Conservation (phyloP, 2,888 invertebrate species). For the Leptinotarsa tumamoca region DNA sequence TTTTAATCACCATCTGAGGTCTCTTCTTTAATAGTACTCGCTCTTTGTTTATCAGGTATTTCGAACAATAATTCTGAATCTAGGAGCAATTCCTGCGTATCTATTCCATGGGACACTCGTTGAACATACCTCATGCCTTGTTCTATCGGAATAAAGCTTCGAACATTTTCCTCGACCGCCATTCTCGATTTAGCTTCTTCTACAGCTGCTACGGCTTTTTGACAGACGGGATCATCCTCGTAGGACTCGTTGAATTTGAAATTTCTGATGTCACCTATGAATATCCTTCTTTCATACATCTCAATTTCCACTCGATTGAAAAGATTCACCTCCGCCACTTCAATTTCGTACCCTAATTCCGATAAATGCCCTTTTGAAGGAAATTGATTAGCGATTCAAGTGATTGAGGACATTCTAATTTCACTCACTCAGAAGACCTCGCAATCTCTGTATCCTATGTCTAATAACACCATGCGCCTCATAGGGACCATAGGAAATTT, state of each 20-base stretch:
- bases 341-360: constrained; percentile 53
- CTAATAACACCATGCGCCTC: constrained; percentile 58
- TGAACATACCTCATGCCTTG: constrained; percentile 28
- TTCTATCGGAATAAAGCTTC: constrained; percentile 36
- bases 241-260: constrained; percentile 58
- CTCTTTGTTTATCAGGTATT: neutral
- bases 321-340: constrained; percentile 55
- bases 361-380: constrained; percentile 35
- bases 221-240: constrained; percentile 57
- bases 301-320: constrained; percentile 57
- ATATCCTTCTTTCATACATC: constrained; percentile 57
- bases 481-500: constrained; percentile 60
- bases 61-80: constrained; percentile 20
- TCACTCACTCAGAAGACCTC: constrained; percentile 55
- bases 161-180: constrained; percentile 44
- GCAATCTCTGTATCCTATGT: constrained; percentile 58
- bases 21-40: neutral
- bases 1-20: neutral
- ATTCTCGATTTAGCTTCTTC: constrained; percentile 55
- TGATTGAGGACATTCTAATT: neutral
- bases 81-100: constrained; percentile 5
- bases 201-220: constrained; percentile 52
- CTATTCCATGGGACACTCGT: neutral
- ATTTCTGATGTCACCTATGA: constrained; percentile 58
- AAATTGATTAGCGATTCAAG: neutral